A percentile compares a stretch with the other conserved stretches of the same genome.
These are phyloP conservation scores for Gallinago undulata DNA, from an alignment of 2,113 vertebrate genomes.

Conservation along the genomic window DNA sequence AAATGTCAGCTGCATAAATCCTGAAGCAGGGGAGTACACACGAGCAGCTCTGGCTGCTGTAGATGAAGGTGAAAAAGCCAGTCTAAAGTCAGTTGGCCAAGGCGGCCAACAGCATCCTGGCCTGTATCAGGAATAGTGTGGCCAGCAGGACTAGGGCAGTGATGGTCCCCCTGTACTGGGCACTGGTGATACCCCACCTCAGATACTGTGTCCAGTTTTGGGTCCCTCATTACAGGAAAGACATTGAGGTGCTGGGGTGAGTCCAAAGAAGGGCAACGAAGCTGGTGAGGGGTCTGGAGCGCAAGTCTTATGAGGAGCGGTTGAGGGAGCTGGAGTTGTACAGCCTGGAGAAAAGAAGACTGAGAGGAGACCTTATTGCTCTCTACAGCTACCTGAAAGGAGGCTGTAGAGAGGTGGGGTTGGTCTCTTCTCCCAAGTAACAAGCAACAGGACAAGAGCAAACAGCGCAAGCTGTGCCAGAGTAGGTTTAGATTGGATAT, in stretches of 20 bases:
- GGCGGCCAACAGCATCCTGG: background rate
- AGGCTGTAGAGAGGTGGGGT: background rate
- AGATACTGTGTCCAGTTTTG: background rate
- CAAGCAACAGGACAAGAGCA: background rate
- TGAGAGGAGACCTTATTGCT: background rate
- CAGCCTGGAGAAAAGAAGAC: background rate
- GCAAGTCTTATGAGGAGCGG: background rate
- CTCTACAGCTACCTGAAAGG: background rate
- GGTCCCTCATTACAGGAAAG: background rate
- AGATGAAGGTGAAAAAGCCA: background rate
- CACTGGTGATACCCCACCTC: background rate
- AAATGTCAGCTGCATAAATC: background rate
- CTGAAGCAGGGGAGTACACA: background rate
- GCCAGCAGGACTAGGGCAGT: background rate
- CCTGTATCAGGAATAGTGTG: background rate
- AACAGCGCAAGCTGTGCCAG: background rate
- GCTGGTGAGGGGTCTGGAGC: background rate
- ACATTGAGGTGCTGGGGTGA: background rate
- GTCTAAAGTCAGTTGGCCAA: background rate
- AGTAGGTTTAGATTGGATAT: background rate
- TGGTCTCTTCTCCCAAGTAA: background rate
- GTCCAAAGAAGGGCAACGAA: background rate
- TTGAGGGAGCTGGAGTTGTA: background rate
- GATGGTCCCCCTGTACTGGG: background rate
- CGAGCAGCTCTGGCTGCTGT: background rate